phyloP scores from a whole-genome alignment of 1,140 invertebrate species.

The Chlorops oryzae region DNA sequence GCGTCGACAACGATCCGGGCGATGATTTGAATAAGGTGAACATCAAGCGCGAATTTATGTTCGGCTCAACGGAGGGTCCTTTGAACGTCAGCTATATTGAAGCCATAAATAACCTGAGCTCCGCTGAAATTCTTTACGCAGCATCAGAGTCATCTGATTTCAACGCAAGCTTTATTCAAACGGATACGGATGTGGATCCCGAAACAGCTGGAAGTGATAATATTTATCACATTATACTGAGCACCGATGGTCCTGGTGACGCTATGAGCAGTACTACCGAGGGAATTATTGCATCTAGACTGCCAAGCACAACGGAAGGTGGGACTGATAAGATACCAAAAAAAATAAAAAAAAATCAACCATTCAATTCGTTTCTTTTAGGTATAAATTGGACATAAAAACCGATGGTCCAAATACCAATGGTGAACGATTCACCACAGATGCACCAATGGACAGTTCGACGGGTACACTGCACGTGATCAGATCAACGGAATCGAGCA shows the following conservation, averaged over 20 bases:
- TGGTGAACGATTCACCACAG: no score
- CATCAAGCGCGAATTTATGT: conserved; percentile 34
- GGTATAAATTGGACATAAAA: no score
- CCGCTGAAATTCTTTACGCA: no score
- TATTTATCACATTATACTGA: conserved; percentile 42
- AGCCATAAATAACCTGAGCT: no score
- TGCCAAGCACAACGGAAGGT: conserved; percentile 15
- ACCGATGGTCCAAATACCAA: no score
- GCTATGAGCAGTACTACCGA: conserved; percentile 9
- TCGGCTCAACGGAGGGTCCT: conserved; percentile 29
- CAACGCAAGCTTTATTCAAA: no score
- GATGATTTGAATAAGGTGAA: conserved; percentile 40
- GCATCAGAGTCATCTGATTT: no score
- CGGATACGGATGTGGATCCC: no score
- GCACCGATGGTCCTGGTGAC: conserved; percentile 33
- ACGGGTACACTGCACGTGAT: background rate
- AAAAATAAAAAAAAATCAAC: background rate
- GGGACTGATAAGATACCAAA: background rate
- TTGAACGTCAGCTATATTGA: background rate
- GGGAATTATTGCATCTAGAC: conserved; percentile 14
- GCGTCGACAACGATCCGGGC: background rate
- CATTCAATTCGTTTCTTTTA: background rate
- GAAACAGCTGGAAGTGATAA: conserved; percentile 40
- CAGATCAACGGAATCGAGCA: background rate
- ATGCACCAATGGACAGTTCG: background rate